A percentile compares a stretch with the other conserved stretches of the same genome.
phyloP scores from a whole-genome alignment of 2,797 vertebrate genomes.

The Rhinatrema bivittatum region DNA sequence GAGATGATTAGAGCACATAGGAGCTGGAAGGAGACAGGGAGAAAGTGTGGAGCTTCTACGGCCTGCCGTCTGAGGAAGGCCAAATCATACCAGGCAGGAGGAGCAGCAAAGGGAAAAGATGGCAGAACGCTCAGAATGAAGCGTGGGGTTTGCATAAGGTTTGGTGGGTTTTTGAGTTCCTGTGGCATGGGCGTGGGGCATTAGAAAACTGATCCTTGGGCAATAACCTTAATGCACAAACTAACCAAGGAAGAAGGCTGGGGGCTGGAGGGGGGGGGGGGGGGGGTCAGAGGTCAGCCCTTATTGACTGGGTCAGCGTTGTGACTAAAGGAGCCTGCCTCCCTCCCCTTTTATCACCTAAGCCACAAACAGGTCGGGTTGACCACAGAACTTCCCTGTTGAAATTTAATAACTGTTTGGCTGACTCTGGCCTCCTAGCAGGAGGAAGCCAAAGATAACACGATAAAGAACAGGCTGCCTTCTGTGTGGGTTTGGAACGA shows the following conservation, averaged over 20 bases:
- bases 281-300: not conserved
- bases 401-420: constrained; percentile 68
- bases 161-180: too few species aligned
- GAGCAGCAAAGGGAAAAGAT: too few species aligned
- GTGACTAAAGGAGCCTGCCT: constrained; percentile 14
- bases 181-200: too few species aligned
- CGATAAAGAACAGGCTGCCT: constrained; percentile 58
- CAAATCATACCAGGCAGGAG: too few species aligned
- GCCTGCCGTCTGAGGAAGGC: too few species aligned
- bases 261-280: too few species aligned
- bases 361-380: constrained; percentile 61
- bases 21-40: too few species aligned
- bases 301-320: constrained; percentile 21
- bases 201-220: constrained; percentile 16
- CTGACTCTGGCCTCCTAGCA: constrained; percentile 47
- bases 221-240: constrained; percentile 12
- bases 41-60: too few species aligned
- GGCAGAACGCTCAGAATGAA: too few species aligned
- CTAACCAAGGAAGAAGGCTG: constrained; percentile 9
- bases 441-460: constrained; percentile 69
- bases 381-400: constrained; percentile 68
- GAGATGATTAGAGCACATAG: too few species aligned
- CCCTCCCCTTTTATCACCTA: constrained; percentile 34
- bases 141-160: too few species aligned
- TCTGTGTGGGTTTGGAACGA: constrained; percentile 53